Base-by-base conservation (phyloP, 2,888 invertebrate species). In the Pomacea canaliculata region DNA sequence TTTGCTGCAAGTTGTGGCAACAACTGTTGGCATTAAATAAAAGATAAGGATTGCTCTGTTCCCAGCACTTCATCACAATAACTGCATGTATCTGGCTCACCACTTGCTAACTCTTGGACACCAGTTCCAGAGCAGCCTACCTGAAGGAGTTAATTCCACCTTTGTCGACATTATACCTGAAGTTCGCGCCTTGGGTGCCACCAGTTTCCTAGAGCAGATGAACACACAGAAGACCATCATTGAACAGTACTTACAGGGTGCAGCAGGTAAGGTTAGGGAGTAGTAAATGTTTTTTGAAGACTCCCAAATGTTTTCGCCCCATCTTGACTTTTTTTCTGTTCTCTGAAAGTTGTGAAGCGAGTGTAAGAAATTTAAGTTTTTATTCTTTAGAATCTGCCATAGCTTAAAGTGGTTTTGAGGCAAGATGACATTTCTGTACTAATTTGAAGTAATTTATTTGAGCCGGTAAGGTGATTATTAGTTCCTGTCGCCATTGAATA, bases 71-170 rank as follows among this genome's bases (percentile, higher is more conserved):
- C 89, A 90, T 74, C 89, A 97, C 91, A 98, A 98, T 92, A 97
- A 98, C 91, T 97, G 97, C 89, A 94, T 95, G 94, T 97, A 94
- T 88, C 92, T 98, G 18, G 94, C 95, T 0, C 95, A 96, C 91
- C 93, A 94, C 85, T 91, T 95, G 76, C 92, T 93, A 76, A 93
- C 93, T 0, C 92, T 95, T 85, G 94, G 94, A 0, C 93, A 93
- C 85, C 93, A 93, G 87, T 96, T 95, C 93, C 92, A 93, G 66
- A 91, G 92, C 5, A 93, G 93, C 74, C 92, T 95, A 86, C 93
- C 94, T 5, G 91, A 91, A 0, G 90, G 92, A 0, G 89, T 93
- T 65, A 90, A 92, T 77, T 92, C 94, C 71, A 93, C 94, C 10
- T 94, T 96, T 85, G 92, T 93, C 23, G 94, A 94, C 89, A 92